Evolutionary conservation across 2,888 invertebrate species (phyloP), one percentile per base, ranked within the genome.

Genomic region (Metopia argyrocephala): DNA sequence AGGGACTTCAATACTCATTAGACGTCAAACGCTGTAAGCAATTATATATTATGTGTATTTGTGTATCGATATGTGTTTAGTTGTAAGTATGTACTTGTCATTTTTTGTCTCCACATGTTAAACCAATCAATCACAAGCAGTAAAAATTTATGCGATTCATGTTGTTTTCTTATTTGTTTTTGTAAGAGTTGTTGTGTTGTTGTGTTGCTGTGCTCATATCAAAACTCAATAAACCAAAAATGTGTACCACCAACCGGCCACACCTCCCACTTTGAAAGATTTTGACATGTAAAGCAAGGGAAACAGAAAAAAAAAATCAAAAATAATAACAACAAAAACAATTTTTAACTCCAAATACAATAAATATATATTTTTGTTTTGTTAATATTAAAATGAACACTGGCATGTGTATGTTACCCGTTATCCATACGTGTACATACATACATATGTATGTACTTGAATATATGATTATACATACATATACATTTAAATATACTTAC

Each of bases 51-150:
- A 54, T 20, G 21, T 38, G 27, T 5, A 20, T 45, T 25, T 52
- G 9, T 2, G 9, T 59, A 31, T 54, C n/a, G n/a, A 9, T 7
- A 4, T 31, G 12, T 5, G 2, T 48, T 5, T 4, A 23, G 7
- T 38, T 15, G 38, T 38, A 38, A 38, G 38, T 15, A 38, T 38
- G 38, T 38, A 38, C 15, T 38, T 38, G 15, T 3, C 12, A 38
- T 38, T 38, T 38, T 38, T 4, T 15, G 12, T 38, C 28, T 15
- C 59, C n/a, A 12, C 12, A 69, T 76, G 62, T 62, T 78, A 61
- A 78, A 78, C 78, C 78, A 81, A 81, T 81, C 81, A 81, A 78
- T 81, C 78, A 78, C 70, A 71, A 38, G 66, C 59, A 81, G 69
- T 70, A 69, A 59, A 76, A 71, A 74, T 68, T 73, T n/a, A n/a